phyloP scores from a whole-genome alignment of 92 coral and sea anemone species.

The Scolanthus callimorphus region DNA sequence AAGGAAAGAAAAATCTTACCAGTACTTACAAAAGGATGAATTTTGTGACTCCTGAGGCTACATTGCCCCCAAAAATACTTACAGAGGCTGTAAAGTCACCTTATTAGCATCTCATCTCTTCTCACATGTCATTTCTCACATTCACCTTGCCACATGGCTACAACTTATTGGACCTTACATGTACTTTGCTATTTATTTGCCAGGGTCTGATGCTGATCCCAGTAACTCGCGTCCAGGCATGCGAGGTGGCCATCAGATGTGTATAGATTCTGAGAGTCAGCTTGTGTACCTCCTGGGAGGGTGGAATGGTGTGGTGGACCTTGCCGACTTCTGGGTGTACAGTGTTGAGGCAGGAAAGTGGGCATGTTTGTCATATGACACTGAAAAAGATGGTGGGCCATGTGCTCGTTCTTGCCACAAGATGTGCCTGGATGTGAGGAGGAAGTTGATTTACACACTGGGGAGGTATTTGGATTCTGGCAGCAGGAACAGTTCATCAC shows the following conservation, averaged over 20 bases:
- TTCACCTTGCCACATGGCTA: too few relatives aligned
- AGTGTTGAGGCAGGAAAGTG: constrained; percentile 64
- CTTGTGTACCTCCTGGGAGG: constrained; percentile 89
- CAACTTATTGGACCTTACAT: too few relatives aligned
- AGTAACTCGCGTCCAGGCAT: constrained; percentile 78
- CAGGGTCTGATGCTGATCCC: constrained; percentile 20
- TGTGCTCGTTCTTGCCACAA: constrained; percentile 98
- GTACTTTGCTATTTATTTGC: too few relatives aligned
- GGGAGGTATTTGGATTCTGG: constrained; percentile 96
- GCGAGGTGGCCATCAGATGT: constrained; percentile 99
- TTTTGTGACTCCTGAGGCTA: too few relatives aligned
- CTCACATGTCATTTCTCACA: too few relatives aligned
- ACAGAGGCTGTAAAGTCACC: too few relatives aligned
- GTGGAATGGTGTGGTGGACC: constrained; percentile 92
- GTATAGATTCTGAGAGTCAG: constrained; percentile 87
- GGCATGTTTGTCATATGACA: constrained; percentile 78
- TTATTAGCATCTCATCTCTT: too few relatives aligned
- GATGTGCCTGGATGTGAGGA: constrained; percentile 82
- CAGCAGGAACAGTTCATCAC: constrained; percentile 69
- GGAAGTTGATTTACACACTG: constrained; percentile 84
- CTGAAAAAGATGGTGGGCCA: constrained; percentile 95
- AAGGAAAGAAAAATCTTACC: too few relatives aligned
- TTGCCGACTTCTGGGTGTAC: constrained; percentile 94
- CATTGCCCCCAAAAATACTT: too few relatives aligned
- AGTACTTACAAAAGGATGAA: too few relatives aligned